Percentiles rank a stretch among this genome's conserved stretches.
Conservation (phyloP, 2,888 invertebrate species). For the Callyntrura guangdongensis region DNA sequence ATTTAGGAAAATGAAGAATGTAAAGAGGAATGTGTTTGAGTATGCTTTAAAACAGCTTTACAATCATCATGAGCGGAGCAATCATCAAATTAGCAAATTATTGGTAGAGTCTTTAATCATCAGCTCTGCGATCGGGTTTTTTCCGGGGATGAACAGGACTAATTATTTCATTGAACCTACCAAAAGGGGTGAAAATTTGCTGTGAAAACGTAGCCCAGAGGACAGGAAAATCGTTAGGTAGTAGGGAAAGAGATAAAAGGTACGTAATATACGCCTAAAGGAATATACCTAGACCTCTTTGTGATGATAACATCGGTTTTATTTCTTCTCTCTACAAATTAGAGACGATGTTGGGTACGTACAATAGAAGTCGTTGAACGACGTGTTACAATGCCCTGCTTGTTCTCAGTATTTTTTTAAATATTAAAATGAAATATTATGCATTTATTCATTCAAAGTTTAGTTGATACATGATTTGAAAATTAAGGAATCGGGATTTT, state of each 20-base stretch:
- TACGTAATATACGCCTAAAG: too few species aligned
- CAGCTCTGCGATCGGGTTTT: not conserved
- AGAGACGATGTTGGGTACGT: too few species aligned
- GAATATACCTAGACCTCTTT: too few species aligned
- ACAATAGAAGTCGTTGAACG: too few species aligned
- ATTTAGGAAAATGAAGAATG: not conserved
- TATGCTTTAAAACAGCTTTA: too few species aligned
- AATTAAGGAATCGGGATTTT: not conserved
- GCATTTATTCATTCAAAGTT: constrained; percentile 27
- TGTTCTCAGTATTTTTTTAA: constrained; percentile 50
- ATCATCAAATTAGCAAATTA: constrained; percentile 58
- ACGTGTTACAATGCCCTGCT: constrained; percentile 61
- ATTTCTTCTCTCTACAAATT: too few species aligned
- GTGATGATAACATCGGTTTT: too few species aligned
- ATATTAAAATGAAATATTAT: not conserved
- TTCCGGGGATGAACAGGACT: not conserved
- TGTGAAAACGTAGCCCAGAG: not conserved
- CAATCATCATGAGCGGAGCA: not conserved
- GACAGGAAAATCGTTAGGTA: not conserved
- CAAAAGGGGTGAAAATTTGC: not conserved
- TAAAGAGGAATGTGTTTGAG: not conserved
- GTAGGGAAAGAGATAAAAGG: too few species aligned
- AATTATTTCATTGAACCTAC: constrained; percentile 43
- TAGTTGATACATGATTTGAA: not conserved
- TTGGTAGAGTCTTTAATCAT: not conserved